Evolutionary conservation across 2,888 invertebrate species (phyloP), one percentile per base, ranked within the genome.

Genomic region (Apamea anceps): DNA sequence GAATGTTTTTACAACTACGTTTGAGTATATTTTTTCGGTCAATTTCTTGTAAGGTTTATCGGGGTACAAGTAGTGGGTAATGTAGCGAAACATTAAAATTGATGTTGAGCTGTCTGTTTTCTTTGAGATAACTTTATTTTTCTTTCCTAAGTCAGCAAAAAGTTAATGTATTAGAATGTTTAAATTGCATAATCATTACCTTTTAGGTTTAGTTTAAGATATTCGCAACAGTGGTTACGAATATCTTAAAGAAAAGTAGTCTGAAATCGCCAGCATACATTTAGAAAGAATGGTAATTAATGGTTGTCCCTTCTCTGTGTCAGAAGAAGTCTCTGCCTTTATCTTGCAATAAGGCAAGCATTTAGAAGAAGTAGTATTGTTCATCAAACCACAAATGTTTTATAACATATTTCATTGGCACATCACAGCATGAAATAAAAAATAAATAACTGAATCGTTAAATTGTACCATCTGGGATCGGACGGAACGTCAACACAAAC

Each of bases 71-170:
- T 82, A 72, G 77, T 71, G 73, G 72, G 70, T 86, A 85, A 85
- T 83, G 86, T 73, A 82, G 70, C 78, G 65, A 63, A 21, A 72
- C 75, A 71, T 86, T 86, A 82, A 86, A 74, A 75, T 82, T 73
- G 57, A 86, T 82, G 75, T 70, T 51, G 57, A 45, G 60, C 62
- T 63, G 48, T 71, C 62, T 81, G 63, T 68, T 73, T 54, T 66
- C 73, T 81, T 85, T 48, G 79, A 81, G 48, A 84, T 65, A 62
- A 70, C 42, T 75, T 74, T 75, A 25, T 84, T 60, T 78, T 71
- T 80, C 51, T 79, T 70, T 28, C 48, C 28, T 54, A 65, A 45
- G 45, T 60, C 57, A 77, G 63, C 67, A 70, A 70, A 82, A 81
- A 70, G 57, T 70, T 77, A 70, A 82, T 81, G 57, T 70, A 60